Base-by-base conservation (phyloP, 2,888 invertebrate genomes). In the Synergus japonicus region DNA sequence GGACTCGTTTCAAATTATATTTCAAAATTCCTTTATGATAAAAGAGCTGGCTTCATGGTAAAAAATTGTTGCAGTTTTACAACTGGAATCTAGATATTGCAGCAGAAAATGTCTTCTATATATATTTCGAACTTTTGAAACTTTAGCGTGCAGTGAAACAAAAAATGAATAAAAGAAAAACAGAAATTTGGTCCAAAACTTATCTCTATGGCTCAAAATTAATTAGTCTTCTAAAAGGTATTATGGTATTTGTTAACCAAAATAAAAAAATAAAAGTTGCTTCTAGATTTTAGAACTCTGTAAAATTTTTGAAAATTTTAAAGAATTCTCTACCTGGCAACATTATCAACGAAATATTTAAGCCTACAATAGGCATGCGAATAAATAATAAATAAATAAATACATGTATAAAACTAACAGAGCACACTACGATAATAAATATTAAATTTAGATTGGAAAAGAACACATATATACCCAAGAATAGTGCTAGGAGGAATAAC, bases 401-500 rank as follows among this genome's bases (percentile, higher is more conserved):
- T 37, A 5, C 5, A 37, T 37, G 37, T 37, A 22, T 63, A 29
- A 63, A 15, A 54, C 5, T 37, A 29, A 63, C 4, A 65, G 4
- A 77, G 64, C 18, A 29, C 18, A 63, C 80, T 69, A 73, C 43
- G 64, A 78, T 46, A 64, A 67, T 78, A 43, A 66, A 78, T 63
- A 65, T 76, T 78, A 81, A 63, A 63, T 63, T 22, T 5, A 10
- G 18, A 10, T 29, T 64, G 76, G 76, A 60, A 76, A 81, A 67
- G 37, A 37, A 37, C 37, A 37, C 5, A 37, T 37, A 83, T 89
- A 89, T 88, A 92, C 92, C 91, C 90, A 82, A 91, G 89, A 83
- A 91, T 89, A 76, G 90, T 90, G 46, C 88, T 90, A 67, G 91
- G 87, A 67, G 91, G 89, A 85, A 91, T 89, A 64, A 88, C 88